Evolutionary conservation across 2,113 vertebrate species (phyloP).

Genomic region (Bombycilla garrulus): DNA sequence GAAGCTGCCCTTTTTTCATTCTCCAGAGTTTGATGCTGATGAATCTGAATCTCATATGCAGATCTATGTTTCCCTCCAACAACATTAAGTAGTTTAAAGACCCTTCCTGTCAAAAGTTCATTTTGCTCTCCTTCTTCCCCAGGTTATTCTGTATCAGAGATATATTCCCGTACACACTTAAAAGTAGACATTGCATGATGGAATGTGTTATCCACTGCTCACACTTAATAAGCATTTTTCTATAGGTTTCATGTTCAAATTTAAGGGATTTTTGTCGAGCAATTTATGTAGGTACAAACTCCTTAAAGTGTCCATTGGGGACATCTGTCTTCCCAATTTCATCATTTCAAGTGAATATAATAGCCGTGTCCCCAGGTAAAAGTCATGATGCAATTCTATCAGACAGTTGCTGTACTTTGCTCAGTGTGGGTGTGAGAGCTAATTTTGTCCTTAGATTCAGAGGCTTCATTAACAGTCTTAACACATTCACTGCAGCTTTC

Average conservation of each 20-base stretch:
- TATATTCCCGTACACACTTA: neutral
- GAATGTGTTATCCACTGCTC: slow-evolving; percentile 20
- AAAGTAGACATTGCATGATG: neutral
- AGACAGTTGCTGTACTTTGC: slow-evolving; percentile 78
- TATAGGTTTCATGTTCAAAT: slow-evolving; percentile 64
- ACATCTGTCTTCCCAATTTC: slow-evolving; percentile 77
- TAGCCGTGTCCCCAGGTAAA: slow-evolving; percentile 76
- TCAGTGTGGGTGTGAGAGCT: slow-evolving; percentile 77
- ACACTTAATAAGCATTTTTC: slow-evolving; percentile 47
- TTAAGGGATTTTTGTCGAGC: slow-evolving; percentile 66
- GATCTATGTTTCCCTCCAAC: neutral
- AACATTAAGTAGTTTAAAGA: neutral
- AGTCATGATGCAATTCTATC: slow-evolving; percentile 77
- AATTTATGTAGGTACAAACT: slow-evolving; percentile 77
- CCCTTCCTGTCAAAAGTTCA: neutral
- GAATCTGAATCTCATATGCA: neutral
- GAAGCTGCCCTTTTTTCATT: neutral
- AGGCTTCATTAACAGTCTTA: slow-evolving; percentile 84
- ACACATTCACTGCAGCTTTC: slow-evolving; percentile 77
- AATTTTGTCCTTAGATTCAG: slow-evolving; percentile 80
- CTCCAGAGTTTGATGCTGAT: neutral
- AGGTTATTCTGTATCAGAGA: neutral
- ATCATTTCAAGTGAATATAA: slow-evolving; percentile 73
- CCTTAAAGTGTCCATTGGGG: slow-evolving; percentile 77
- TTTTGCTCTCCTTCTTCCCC: neutral